These are phyloP conservation scores for Pristionchus arcanus DNA, from an alignment of 2,888 invertebrate species.

Conservation along the genomic window DNA sequence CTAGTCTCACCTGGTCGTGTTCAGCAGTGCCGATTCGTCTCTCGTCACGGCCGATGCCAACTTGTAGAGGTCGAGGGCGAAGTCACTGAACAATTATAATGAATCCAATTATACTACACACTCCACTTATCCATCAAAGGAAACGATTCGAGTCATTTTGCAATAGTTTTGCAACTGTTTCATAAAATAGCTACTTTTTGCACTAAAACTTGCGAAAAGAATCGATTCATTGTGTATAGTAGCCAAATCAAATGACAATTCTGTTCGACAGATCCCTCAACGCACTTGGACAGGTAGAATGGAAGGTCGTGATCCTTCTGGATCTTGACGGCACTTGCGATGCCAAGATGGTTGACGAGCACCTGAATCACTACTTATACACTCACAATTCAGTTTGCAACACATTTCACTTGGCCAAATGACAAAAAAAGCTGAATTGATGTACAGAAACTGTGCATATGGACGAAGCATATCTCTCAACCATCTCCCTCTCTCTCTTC, in stretches of 20 bases:
- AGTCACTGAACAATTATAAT: constrained; percentile 66
- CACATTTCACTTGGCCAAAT: no score
- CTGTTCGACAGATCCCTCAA: background rate
- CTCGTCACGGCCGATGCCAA: constrained; percentile 75
- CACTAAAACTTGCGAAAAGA: no score
- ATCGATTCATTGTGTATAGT: no score
- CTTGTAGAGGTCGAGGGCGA: constrained; percentile 77
- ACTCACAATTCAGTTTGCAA: background rate
- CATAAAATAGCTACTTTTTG: no score
- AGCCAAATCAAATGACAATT: no score
- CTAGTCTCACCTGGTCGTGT: constrained; percentile 43
- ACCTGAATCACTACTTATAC: background rate
- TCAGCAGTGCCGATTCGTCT: constrained; percentile 67
- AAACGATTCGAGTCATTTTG: no score
- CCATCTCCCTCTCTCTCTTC: background rate
- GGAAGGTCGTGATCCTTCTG: constrained; percentile 59
- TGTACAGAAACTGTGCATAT: no score
- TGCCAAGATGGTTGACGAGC: constrained; percentile 55
- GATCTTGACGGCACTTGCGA: constrained; percentile 59
- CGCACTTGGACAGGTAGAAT: constrained; percentile 64
- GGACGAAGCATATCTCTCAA: no score
- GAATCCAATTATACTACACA: background rate
- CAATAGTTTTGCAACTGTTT: no score
- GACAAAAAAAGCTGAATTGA: no score
- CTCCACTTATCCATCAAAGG: no score